phyloP scores from a whole-genome alignment of 2,888 invertebrate genomes.

The Microchrysa polita region DNA sequence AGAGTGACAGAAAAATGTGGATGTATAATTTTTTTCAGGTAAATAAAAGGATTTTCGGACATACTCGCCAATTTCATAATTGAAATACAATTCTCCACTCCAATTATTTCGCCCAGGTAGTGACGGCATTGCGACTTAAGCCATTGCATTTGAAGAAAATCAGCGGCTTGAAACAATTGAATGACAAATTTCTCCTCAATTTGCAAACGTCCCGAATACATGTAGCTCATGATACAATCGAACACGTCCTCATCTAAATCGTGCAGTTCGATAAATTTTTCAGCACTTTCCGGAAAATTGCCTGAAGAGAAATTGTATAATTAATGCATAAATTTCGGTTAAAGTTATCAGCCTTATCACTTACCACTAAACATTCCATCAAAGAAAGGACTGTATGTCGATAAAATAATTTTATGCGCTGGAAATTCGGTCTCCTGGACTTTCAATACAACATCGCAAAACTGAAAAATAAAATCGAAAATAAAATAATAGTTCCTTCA shows the following conservation, averaged over 20 bases:
- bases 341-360: too few relatives aligned
- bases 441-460: neutral
- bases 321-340: too few relatives aligned
- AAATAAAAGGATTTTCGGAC: neutral
- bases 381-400: neutral
- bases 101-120: neutral
- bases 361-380: slow-evolving; percentile 9
- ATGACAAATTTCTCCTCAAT: neutral
- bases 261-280: neutral
- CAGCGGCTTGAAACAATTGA: neutral
- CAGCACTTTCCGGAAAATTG: neutral
- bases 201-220: neutral
- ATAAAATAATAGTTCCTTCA: too few relatives aligned
- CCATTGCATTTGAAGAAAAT: neutral
- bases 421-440: neutral
- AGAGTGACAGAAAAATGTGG: too few relatives aligned
- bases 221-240: neutral
- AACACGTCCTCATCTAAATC: neutral
- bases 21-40: too few relatives aligned
- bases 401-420: neutral
- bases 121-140: neutral
- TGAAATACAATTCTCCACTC: neutral
- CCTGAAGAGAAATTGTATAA: neutral
- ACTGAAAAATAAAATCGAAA: neutral
- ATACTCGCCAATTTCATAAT: neutral